These are phyloP conservation scores for Onychomys arenicola DNA, from an alignment of 2,797 vertebrate species.

Conservation along the genomic window DNA sequence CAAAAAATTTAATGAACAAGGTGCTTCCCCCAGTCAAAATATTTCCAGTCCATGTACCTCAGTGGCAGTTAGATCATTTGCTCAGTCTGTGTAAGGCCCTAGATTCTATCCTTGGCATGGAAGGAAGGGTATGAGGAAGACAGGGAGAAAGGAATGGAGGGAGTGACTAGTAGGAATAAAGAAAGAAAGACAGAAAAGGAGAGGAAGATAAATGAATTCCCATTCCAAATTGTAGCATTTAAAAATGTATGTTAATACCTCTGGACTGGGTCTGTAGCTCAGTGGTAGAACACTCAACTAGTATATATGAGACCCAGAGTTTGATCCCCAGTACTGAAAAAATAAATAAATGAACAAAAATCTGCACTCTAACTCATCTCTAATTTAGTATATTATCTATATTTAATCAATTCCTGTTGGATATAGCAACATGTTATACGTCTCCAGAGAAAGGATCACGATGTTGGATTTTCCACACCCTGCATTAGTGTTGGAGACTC, in stretches of 20 bases:
- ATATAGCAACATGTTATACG: background rate
- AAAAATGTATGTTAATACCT: background rate
- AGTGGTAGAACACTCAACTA: no score
- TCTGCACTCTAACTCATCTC: constrained; percentile 29
- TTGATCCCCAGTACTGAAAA: background rate
- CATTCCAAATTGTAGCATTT: constrained; percentile 26
- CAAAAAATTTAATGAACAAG: background rate
- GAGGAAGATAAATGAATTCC: background rate
- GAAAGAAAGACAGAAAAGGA: background rate
- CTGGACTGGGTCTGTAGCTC: background rate
- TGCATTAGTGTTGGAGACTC: constrained; percentile 26
- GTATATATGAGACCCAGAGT: background rate
- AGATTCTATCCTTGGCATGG: background rate
- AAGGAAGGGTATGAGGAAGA: background rate
- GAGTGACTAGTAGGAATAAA: no score
- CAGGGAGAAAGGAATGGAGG: background rate
- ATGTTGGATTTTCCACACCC: constrained; percentile 38
- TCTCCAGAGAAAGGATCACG: constrained; percentile 60
- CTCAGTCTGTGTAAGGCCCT: background rate
- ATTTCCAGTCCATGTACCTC: background rate
- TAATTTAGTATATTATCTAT: constrained; percentile 61
- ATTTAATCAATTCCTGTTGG: constrained; percentile 69
- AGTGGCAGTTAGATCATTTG: background rate
- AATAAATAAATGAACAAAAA: constrained; percentile 39
- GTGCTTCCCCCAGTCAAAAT: background rate